Percentiles rank a stretch among this genome's conserved stretches.
phyloP scores from a whole-genome alignment of 2,113 vertebrate species.

The Patagioenas fasciata region DNA sequence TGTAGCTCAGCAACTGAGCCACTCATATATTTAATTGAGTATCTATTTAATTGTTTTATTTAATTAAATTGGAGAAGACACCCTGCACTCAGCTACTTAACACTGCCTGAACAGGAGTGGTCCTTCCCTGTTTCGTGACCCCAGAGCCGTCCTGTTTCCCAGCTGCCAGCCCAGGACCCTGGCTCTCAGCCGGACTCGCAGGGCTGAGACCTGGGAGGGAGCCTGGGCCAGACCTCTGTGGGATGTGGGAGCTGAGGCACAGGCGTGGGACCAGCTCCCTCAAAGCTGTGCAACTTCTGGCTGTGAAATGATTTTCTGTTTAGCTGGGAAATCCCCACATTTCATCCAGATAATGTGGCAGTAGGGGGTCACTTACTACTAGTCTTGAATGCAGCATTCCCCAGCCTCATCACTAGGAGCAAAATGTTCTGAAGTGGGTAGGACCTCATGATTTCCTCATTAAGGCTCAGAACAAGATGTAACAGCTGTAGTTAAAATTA shows the following conservation, averaged over 20 bases:
- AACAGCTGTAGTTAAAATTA: slow-evolving; percentile 49
- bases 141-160: not conserved
- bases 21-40: not conserved
- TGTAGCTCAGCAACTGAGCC: not conserved
- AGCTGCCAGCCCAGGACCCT: not conserved
- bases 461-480: slow-evolving; percentile 28
- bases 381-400: not conserved
- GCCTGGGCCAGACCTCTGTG: not conserved
- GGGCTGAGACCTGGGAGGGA: not conserved
- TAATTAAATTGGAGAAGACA: not conserved
- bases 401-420: not conserved
- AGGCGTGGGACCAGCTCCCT: not conserved
- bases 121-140: not conserved
- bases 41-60: not conserved
- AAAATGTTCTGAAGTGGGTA: not conserved
- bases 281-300: not conserved
- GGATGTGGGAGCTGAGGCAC: not conserved
- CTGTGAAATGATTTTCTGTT: not conserved
- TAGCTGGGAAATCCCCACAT: not conserved
- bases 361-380: not conserved
- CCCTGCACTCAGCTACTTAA: not conserved
- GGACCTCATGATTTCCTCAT: not conserved
- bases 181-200: not conserved
- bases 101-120: not conserved
- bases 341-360: not conserved